phyloP scores from a whole-genome alignment of 2,797 vertebrate species.

The Acrossocheilus fasciatus region DNA sequence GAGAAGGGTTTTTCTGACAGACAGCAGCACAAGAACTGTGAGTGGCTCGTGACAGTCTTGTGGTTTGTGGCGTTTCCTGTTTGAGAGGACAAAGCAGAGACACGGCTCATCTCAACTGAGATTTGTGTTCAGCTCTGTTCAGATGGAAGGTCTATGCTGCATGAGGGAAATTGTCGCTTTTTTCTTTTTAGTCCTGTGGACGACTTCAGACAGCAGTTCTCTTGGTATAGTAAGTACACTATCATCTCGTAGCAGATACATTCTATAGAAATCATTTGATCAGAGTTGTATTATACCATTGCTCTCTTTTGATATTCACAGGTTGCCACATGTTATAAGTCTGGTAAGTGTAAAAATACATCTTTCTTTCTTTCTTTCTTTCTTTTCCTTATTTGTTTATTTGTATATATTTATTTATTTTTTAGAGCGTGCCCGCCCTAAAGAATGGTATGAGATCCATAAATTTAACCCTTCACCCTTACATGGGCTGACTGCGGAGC shows the following conservation, averaged over 20 bases:
- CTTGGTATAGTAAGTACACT: conserved; percentile 35
- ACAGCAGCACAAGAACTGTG: neutral
- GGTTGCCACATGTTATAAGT: conserved; percentile 1
- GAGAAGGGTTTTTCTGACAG: neutral
- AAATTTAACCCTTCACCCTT: conserved; percentile 67
- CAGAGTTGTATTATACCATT: neutral
- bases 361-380: neutral
- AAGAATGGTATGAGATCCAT: fast-evolving
- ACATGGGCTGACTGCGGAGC: conserved; percentile 56
- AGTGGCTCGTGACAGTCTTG: neutral
- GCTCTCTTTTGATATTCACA: neutral
- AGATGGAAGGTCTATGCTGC: conserved; percentile 12
- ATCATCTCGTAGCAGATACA: neutral
- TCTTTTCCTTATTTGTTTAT: neutral
- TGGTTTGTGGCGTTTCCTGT: neutral
- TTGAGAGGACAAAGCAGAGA: neutral
- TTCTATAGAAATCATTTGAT: neutral
- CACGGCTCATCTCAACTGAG: neutral
- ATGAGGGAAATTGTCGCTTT: neutral
- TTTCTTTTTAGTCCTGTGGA: conserved; percentile 18
- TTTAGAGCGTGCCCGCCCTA: conserved; percentile 47
- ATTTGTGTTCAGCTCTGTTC: neutral
- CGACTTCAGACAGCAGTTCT: neutral
- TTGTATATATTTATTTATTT: neutral
- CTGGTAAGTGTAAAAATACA: conserved; percentile 20